These are phyloP conservation scores for Sisyra nigra DNA, from an alignment of 2,888 invertebrate species.

Conservation along the genomic window DNA sequence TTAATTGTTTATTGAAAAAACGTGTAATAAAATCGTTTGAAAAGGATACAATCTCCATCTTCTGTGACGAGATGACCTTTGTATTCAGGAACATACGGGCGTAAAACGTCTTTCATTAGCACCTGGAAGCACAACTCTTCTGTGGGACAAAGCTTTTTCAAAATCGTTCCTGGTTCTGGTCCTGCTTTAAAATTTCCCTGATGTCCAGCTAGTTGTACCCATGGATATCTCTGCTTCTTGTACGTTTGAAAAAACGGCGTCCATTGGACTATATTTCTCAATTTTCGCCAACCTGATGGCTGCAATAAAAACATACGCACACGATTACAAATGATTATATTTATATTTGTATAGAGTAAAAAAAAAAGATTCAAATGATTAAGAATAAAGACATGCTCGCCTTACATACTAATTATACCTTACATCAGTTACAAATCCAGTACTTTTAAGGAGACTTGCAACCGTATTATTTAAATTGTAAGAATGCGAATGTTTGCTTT, in stretches of 20 bases:
- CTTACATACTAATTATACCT: too few species aligned
- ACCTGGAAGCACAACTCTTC: conserved; percentile 80
- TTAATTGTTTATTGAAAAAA: not conserved
- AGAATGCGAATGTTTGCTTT: too few species aligned
- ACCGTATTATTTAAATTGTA: too few species aligned
- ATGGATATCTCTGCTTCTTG: conserved; percentile 88
- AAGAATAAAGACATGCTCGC: not conserved
- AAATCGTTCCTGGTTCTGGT: conserved; percentile 81
- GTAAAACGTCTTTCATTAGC: conserved; percentile 74
- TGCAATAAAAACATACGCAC: conserved; percentile 31
- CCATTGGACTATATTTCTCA: conserved; percentile 89
- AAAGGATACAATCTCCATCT: conserved; percentile 60
- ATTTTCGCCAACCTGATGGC: conserved; percentile 88
- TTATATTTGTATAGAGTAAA: too few species aligned
- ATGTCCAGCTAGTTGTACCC: conserved; percentile 92
- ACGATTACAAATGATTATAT: conserved; percentile 10
- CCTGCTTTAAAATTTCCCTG: conserved; percentile 93
- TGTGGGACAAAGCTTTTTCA: conserved; percentile 81
- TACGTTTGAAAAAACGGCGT: conserved; percentile 94
- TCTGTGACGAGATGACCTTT: conserved; percentile 71
- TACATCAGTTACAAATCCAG: too few species aligned
- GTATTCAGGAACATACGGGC: conserved; percentile 86
- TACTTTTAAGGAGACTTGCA: too few species aligned
- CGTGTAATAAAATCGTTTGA: conserved; percentile 9
- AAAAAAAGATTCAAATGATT: conserved; percentile 3